These are phyloP conservation scores for Pantherophis vulpinus DNA, from an alignment of 2,797 vertebrate genomes.

Conservation along the genomic window DNA sequence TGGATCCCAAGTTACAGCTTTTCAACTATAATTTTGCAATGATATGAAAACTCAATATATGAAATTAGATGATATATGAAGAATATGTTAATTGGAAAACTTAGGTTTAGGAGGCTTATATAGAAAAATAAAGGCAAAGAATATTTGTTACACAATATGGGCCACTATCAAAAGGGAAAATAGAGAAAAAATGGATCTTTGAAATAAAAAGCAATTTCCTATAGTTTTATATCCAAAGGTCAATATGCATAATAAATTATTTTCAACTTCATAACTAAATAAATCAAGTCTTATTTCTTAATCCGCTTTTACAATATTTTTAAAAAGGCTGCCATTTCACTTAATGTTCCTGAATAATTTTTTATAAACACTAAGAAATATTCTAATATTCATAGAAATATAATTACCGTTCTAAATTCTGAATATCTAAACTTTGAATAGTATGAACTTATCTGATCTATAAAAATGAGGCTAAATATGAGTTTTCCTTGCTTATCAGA, in stretches of 20 bases:
- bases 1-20: not conserved
- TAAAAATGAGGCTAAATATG: not conserved
- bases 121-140: not conserved
- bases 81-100: not conserved
- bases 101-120: not conserved
- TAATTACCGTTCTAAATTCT: not conserved
- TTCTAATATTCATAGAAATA: not conserved
- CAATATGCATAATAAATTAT: not conserved
- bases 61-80: not conserved
- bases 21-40: constrained; percentile 5
- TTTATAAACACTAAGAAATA: not conserved
- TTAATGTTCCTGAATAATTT: not conserved
- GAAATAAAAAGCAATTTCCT: not conserved
- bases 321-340: too few relatives aligned
- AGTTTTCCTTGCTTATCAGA: not conserved
- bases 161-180: not conserved
- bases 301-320: not conserved
- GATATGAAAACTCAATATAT: not conserved
- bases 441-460: not conserved
- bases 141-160: not conserved
- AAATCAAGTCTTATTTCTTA: not conserved
- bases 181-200: not conserved
- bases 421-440: not conserved
- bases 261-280: not conserved
- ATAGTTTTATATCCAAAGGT: not conserved